Base-by-base conservation (phyloP, 2,888 invertebrate genomes). In the Tinea trinotella region DNA sequence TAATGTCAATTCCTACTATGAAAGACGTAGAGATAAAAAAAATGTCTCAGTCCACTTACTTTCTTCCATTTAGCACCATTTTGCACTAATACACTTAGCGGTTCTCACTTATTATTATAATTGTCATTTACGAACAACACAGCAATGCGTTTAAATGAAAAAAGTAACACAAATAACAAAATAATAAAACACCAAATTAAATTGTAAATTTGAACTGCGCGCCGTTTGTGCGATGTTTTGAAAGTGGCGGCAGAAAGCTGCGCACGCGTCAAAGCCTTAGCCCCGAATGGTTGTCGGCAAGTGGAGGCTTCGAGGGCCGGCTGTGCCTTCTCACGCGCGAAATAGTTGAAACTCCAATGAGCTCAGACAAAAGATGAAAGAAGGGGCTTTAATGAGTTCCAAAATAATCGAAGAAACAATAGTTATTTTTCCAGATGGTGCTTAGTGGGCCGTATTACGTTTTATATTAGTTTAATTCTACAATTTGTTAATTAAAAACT, bases 11-110 rank as follows among this genome's bases (percentile, higher is more conserved):
- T 30, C 30, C 9, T 30, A 30, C 2, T 22, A 22, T 22, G n/a
- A 7, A 30, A 30, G 30, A 35, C 40, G 40, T 13, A 19, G 10
- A 19, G 24, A 22, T 24, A 48, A 22, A 48, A 18, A 34, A 56
- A 58, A 61, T 58, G 58, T 62, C 60, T 61, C 60, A 71, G 63
- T 65, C 65, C 66, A 75, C 79, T 81, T 71, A 84, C 84, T 78
- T 81, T 52, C 30, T 34, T 62, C 71, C 58, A 71, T 64, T 76
- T 64, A 75, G 64, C 72, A 78, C 70, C 84, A 84, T 84, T 76
- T 78, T 84, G 68, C 71, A 75, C 65, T 4, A 30, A 30, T 30
- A 40, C 46, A 46, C 67, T 62, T 56, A 58, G 57, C 61, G 57
- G 58, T 61, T 54, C 62, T 61, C 71, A 60, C 58, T 59, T 57